Evolutionary conservation across 2,888 invertebrate species (phyloP).

Genomic region (Mimas tiliae): DNA sequence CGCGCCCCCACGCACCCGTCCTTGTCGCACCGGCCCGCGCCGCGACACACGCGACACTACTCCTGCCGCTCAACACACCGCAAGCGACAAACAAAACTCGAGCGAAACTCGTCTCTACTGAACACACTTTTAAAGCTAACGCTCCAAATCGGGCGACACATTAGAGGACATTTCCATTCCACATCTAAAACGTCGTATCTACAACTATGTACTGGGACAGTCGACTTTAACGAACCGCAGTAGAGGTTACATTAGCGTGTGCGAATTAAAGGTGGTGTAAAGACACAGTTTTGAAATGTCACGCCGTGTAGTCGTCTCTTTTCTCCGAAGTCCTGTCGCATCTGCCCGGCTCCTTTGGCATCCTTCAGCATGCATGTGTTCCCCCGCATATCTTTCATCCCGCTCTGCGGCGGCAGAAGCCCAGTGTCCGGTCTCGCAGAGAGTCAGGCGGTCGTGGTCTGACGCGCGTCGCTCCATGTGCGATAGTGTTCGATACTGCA

Average conservation of each 20-base stretch:
- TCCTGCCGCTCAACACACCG: constrained; percentile 60
- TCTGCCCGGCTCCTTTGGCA: constrained; percentile 81
- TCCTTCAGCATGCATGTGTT: constrained; percentile 79
- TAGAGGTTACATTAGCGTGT: constrained; percentile 43
- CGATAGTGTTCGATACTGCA: constrained; percentile 57
- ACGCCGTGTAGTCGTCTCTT: constrained; percentile 83
- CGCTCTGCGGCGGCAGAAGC: constrained; percentile 74
- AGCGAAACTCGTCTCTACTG: constrained; percentile 66
- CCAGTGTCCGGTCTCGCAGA: constrained; percentile 81
- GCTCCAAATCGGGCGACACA: constrained; percentile 79
- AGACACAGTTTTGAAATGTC: constrained; percentile 85
- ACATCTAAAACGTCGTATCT: constrained; percentile 54
- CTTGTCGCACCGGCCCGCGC: constrained; percentile 67
- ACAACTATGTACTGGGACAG: constrained; percentile 33
- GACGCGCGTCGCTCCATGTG: constrained; percentile 6
- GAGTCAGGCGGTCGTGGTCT: constrained; percentile 77
- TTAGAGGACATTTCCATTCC: constrained; percentile 74
- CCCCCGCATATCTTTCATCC: constrained; percentile 82
- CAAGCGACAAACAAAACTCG: constrained; percentile 60
- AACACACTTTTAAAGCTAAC: constrained; percentile 65
- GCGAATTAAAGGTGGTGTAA: constrained; percentile 65
- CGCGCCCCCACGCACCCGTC: constrained; percentile 57
- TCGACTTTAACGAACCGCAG: constrained; percentile 37
- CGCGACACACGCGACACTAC: constrained; percentile 79
- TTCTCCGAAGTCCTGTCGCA: constrained; percentile 83